Percentiles rank a stretch among this genome's conserved stretches.
phyloP scores from a whole-genome alignment of 1,140 invertebrate genomes.

The Drosophila nasuta region DNA sequence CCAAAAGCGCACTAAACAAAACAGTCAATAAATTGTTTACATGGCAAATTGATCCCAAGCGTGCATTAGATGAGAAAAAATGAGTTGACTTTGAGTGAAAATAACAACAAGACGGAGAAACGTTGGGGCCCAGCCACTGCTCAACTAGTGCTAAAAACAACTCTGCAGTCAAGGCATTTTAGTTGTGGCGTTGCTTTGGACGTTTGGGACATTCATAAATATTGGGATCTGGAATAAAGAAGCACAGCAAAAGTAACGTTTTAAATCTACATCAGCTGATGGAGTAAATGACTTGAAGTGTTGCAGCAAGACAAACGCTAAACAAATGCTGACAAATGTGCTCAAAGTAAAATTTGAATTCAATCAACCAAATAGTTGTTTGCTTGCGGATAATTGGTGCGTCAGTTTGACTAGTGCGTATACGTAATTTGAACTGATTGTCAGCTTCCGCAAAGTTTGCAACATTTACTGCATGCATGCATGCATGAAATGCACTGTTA shows the following conservation, averaged over 20 bases:
- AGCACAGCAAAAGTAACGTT: neutral
- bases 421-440: conserved; percentile 40
- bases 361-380: too few relatives aligned
- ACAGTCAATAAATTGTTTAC: conserved; percentile 83
- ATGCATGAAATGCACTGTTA: conserved; percentile 58
- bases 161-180: conserved; percentile 4
- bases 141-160: conserved; percentile 8
- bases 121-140: neutral
- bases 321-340: neutral
- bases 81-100: conserved; percentile 79
- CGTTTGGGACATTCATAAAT: conserved; percentile 52
- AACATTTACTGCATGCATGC: conserved; percentile 3
- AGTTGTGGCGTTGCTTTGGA: conserved; percentile 33
- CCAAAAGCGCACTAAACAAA: conserved; percentile 81
- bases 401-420: conserved; percentile 6
- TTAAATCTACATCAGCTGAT: conserved; percentile 12
- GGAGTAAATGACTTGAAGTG: neutral
- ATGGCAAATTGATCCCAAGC: conserved; percentile 83
- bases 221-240: conserved; percentile 22
- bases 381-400: neutral
- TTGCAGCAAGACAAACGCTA: neutral
- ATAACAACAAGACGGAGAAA: conserved; percentile 35
- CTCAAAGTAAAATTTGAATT: neutral
- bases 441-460: conserved; percentile 22
- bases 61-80: conserved; percentile 84